These are phyloP conservation scores for Dasypogon diadema DNA, from an alignment of 2,888 invertebrate genomes.

Conservation along the genomic window DNA sequence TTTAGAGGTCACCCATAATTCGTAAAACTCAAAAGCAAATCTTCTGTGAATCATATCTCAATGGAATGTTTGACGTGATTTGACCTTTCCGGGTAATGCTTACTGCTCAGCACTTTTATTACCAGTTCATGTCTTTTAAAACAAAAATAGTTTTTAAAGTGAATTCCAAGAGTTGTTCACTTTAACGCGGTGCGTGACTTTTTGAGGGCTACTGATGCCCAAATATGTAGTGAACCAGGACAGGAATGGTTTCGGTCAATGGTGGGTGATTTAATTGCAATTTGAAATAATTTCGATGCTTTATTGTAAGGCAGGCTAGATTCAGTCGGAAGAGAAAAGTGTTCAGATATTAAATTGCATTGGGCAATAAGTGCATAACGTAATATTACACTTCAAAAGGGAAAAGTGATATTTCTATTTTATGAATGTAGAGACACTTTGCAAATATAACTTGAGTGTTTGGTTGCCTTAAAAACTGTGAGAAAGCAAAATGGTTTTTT, in stretches of 20 bases:
- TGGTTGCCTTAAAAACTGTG: not conserved
- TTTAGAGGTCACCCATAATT: not conserved
- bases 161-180: not conserved
- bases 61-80: not conserved
- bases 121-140: not conserved
- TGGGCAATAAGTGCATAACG: not conserved
- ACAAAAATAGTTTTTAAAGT: not conserved
- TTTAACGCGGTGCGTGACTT: not conserved
- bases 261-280: too few relatives aligned
- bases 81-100: not conserved
- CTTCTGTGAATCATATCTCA: not conserved
- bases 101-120: not conserved
- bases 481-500: too few relatives aligned
- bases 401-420: not conserved
- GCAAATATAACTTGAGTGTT: too few relatives aligned
- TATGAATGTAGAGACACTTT: not conserved
- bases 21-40: not conserved
- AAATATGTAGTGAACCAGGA: too few relatives aligned
- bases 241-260: too few relatives aligned
- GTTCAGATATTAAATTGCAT: too few relatives aligned
- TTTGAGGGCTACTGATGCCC: not conserved
- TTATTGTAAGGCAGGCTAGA: too few relatives aligned
- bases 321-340: too few relatives aligned
- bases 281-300: too few relatives aligned
- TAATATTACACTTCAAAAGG: not conserved